Evolutionary conservation across 1,140 invertebrate genomes (phyloP).

Genomic region (Hermatobates lingyangjiaoensis): DNA sequence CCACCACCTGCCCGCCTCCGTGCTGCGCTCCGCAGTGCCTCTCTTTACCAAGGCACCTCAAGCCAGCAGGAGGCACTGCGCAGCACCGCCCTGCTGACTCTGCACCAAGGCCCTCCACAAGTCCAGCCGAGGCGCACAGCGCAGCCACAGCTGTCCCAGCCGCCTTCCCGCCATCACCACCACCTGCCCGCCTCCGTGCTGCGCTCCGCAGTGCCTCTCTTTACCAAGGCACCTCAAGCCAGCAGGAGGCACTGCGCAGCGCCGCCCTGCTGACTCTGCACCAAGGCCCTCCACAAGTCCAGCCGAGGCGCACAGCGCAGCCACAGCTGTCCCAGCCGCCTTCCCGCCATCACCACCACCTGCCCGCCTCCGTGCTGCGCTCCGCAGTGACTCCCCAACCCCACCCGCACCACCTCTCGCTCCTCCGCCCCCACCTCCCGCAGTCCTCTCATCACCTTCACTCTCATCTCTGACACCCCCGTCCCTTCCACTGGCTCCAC

Average conservation of each 20-base stretch:
- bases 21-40: constrained; percentile 44
- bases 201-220: constrained; percentile 46
- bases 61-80: constrained; percentile 42
- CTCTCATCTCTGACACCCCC: constrained; percentile 40
- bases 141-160: constrained; percentile 44
- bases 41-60: too few relatives aligned
- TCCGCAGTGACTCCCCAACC: not conserved
- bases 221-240: too few relatives aligned
- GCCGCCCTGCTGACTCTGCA: constrained; percentile 31
- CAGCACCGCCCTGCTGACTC: constrained; percentile 31
- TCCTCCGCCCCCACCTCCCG: constrained; percentile 23
- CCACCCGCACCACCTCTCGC: constrained; percentile 17
- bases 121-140: constrained; percentile 48
- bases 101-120: constrained; percentile 43
- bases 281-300: constrained; percentile 42
- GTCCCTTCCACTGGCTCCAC: constrained; percentile 38
- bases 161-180: constrained; percentile 55
- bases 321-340: constrained; percentile 40
- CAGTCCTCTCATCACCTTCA: constrained; percentile 45
- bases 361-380: not conserved
- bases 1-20: constrained; percentile 45
- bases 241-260: constrained; percentile 43
- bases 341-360: constrained; percentile 14
- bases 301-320: constrained; percentile 51
- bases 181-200: constrained; percentile 51